Evolutionary conservation across 2,113 vertebrate genomes (phyloP).

Genomic region (Phrynosoma blainvillii): DNA sequence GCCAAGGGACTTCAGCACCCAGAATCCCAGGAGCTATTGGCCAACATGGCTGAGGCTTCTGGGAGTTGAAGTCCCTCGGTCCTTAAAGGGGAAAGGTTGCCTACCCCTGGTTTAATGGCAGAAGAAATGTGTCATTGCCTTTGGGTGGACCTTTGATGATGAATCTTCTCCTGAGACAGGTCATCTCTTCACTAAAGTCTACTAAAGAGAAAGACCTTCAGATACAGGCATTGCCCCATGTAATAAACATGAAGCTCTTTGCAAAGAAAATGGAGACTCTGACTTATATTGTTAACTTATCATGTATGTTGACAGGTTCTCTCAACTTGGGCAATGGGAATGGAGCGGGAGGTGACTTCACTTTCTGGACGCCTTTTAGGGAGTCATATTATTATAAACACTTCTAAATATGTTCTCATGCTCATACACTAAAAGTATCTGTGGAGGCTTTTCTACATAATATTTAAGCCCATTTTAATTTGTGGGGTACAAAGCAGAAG

Average conservation of each 20-base stretch:
- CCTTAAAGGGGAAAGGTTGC: too few relatives aligned
- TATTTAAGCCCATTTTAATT: background rate
- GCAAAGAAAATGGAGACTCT: background rate
- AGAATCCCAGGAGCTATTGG: too few relatives aligned
- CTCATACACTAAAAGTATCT: too few relatives aligned
- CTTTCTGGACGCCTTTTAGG: background rate
- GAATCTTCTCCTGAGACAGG: background rate
- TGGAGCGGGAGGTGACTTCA: slow-evolving; percentile 3
- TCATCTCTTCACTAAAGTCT: background rate
- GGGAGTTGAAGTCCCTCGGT: too few relatives aligned
- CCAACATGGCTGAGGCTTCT: too few relatives aligned
- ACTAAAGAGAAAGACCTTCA: background rate
- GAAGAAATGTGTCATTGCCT: background rate
- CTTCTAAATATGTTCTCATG: background rate
- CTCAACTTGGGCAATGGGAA: background rate
- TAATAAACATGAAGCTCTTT: background rate
- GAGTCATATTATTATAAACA: background rate
- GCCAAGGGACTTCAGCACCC: too few relatives aligned
- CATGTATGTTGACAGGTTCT: background rate
- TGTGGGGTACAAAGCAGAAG: background rate
- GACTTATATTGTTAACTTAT: background rate
- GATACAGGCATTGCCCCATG: background rate
- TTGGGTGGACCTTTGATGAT: background rate
- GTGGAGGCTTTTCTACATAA: background rate
- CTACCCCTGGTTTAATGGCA: background rate